These are phyloP conservation scores for Fringilla coelebs DNA, from an alignment of 2,797 vertebrate genomes.

Conservation along the genomic window DNA sequence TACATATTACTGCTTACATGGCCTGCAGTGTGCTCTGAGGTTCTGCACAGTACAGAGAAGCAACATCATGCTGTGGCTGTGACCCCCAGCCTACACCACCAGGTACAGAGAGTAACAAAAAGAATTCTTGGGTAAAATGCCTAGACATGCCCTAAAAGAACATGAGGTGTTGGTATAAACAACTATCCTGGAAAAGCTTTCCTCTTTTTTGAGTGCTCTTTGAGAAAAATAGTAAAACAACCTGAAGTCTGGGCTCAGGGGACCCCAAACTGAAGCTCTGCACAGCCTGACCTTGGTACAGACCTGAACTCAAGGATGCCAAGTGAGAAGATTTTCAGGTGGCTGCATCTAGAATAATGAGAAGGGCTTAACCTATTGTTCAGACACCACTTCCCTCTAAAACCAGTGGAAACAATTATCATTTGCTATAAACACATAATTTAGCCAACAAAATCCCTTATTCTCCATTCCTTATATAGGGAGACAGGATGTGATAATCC, in stretches of 20 bases:
- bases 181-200: neutral
- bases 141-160: neutral
- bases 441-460: neutral
- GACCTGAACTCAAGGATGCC: neutral
- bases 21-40: constrained; percentile 25
- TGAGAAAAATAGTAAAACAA: neutral
- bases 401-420: neutral
- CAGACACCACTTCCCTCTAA: neutral
- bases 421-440: neutral
- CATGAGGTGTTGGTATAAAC: neutral
- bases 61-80: neutral
- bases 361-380: neutral
- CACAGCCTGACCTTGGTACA: neutral
- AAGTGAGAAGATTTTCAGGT: neutral
- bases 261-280: neutral
- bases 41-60: neutral
- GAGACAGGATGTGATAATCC: constrained; percentile 23
- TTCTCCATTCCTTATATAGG: neutral
- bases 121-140: neutral
- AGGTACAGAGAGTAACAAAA: neutral
- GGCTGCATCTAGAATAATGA: neutral
- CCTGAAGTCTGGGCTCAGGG: neutral
- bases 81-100: neutral
- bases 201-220: neutral
- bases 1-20: constrained; percentile 49